Evolutionary conservation across 2,888 invertebrate species (phyloP), one percentile per base, ranked within the genome.

Genomic region (Tuberolachnus salignus): DNA sequence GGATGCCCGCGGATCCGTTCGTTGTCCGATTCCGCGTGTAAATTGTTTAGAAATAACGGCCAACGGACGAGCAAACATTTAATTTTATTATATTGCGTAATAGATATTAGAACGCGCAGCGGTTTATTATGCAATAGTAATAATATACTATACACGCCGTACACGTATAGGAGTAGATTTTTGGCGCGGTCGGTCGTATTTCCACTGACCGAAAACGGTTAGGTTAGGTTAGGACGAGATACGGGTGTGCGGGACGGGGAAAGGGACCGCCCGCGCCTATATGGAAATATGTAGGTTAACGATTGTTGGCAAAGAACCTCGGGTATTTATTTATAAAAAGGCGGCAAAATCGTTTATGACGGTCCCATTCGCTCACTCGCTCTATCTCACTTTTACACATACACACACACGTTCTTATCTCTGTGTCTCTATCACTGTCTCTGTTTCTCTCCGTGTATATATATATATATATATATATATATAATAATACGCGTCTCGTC

Each of bases 301-400:
- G 57, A 46, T 67, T 59, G 44, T 66, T 78, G 66, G 75, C 67
- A 66, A 59, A 49, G 67, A 57, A 78, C 67, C 46, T 67, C 57
- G 61, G 26, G 34, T 78, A 78, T 78, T 78, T 78, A 67, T 78
- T 67, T 78, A 69, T 78, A 78, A 72, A 72, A 72, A 21, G 75
- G 75, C 55, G 67, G 59, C 49, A 57, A 67, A 78, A 78, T 34
- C 75, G 75, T 78, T 66, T 66, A 75, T 16, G 75, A 26, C 14
- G 23, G n/a, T 63, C 46, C 13, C 23, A 26, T 8, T 26, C 46
- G 16, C 16, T 16, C 14, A 16, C 51, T 34, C 34, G 34, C 51
- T n/a, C n/a, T n/a, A n/a, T n/a, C n/a, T n/a, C n/a, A n/a, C n/a
- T n/a, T n/a, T n/a, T n/a, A n/a, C n/a, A n/a, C n/a, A n/a, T n/a